phyloP scores from a whole-genome alignment of 2,797 vertebrate genomes.

The Trachurus trachurus region DNA sequence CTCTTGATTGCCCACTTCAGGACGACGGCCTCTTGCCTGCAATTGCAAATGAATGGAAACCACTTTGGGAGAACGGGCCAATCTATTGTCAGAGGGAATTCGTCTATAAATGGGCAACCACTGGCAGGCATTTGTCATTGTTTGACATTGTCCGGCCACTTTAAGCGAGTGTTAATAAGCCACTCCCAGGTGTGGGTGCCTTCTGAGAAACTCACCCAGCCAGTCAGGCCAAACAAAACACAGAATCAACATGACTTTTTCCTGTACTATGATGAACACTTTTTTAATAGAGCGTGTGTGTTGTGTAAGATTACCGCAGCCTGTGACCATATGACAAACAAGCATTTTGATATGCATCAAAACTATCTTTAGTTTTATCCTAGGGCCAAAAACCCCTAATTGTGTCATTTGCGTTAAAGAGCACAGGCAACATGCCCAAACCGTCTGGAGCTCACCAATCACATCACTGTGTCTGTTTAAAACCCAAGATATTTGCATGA shows the following conservation, averaged over 20 bases:
- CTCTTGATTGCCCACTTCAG: conserved; percentile 75
- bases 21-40: conserved; percentile 67
- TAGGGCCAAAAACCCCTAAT: conserved; percentile 52
- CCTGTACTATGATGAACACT: conserved; percentile 20
- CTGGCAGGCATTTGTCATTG: conserved; percentile 71
- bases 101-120: conserved; percentile 68
- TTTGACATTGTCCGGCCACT: conserved; percentile 77
- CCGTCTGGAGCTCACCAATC: conserved; percentile 52
- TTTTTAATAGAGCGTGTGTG: background rate
- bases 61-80: conserved; percentile 58
- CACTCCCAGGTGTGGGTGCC: conserved; percentile 71
- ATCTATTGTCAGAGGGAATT: conserved; percentile 72
- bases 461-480: conserved; percentile 49
- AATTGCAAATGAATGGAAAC: conserved; percentile 73
- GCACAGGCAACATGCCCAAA: conserved; percentile 44
- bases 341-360: conserved; percentile 45
- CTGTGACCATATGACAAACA: conserved; percentile 39
- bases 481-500: conserved; percentile 59
- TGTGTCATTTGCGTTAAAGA: conserved; percentile 73
- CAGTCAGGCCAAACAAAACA: conserved; percentile 66
- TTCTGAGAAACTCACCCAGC: conserved; percentile 69
- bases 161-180: conserved; percentile 73
- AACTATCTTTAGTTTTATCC: conserved; percentile 46
- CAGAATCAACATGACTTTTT: conserved; percentile 62
- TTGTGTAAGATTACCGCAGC: conserved; percentile 23